A percentile compares a stretch with the other conserved stretches of the same genome.
These are phyloP conservation scores for Mormyrus proboscirostris DNA, from an alignment of 2,797 vertebrate species.

Conservation along the genomic window DNA sequence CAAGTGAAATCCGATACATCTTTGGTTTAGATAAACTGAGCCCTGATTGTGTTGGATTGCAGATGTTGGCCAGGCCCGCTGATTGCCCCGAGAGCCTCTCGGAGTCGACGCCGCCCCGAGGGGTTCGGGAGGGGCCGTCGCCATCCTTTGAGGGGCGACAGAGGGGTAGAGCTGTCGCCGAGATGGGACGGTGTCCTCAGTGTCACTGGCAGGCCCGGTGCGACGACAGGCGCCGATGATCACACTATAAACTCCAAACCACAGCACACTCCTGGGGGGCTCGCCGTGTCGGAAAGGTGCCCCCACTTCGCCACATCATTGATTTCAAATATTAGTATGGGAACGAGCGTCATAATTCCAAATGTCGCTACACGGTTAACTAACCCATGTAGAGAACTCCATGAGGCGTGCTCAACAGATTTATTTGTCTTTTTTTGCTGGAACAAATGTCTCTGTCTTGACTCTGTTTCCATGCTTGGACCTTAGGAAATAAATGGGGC, in stretches of 20 bases:
- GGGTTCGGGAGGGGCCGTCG: neutral
- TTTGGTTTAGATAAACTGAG: neutral
- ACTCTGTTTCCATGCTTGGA: neutral
- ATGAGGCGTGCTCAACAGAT: constrained; percentile 66
- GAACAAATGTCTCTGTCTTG: neutral
- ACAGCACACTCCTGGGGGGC: constrained; percentile 76
- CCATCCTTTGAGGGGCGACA: neutral
- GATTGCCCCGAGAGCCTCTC: neutral
- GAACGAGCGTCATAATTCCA: constrained; percentile 82
- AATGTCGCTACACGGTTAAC: constrained; percentile 83
- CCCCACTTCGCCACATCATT: constrained; percentile 83
- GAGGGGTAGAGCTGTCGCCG: neutral
- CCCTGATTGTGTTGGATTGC: neutral
- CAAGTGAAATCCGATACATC: neutral
- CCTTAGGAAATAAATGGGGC: neutral
- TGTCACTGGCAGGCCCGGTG: neutral
- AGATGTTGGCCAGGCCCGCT: neutral
- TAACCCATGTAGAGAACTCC: constrained; percentile 71
- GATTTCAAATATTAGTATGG: constrained; percentile 89
- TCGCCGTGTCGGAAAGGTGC: constrained; percentile 82
- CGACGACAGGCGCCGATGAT: constrained; percentile 26
- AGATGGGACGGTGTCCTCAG: neutral
- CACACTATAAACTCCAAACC: constrained; percentile 75
- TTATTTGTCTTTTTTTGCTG: constrained; percentile 67
- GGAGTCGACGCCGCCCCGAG: neutral